Base-by-base conservation (phyloP, 2,797 vertebrate species). In the Rhabdophis nuchalis region DNA sequence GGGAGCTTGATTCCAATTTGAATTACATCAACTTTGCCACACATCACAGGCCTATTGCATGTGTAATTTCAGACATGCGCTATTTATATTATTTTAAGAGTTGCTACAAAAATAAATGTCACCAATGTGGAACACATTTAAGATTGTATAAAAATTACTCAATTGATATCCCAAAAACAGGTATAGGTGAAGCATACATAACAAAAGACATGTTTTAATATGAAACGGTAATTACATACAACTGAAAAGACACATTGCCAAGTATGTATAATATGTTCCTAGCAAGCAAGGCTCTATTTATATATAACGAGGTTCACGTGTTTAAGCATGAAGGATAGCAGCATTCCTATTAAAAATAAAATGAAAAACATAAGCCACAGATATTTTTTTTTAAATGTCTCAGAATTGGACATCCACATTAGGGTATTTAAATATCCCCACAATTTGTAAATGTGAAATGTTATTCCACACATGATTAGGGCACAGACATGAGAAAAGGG, bases 91-190 rank as follows among this genome's bases (percentile, higher is more conserved):
- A 36, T 32, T 56, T 56, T 56, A 25, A 96, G 95, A 94, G 92
- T 95, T 95, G 95, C 94, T 97, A 96, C 95, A 97, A 98, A 97
- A 97, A 97, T 97, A 97, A 97, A 98, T 97, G 97, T 98, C 97
- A 97, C 97, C 98, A 97, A 98, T 98, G 97, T 98, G 97, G 97
- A 98, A 97, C 97, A 97, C 96, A 97, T 96, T 97, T 96, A 96
- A 97, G 95, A 96, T 97, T 90, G 96, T 97, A 97, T 97, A 97
- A 97, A 36, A 98, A 97, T 97, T 98, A 97, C 97, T 97, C 97
- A 97, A 97, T 96, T 96, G 97, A 97, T 97, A 97, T 97, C 97
- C 96, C 97, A 97, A 68, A 87, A 97, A 97, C 96, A 97, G 97
- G 97, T 96, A 97, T 97, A 97, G 97, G 96, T 97, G 97, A 97